Conservation (phyloP, 1,140 invertebrate species). For the Tetramorium parvispinum region DNA sequence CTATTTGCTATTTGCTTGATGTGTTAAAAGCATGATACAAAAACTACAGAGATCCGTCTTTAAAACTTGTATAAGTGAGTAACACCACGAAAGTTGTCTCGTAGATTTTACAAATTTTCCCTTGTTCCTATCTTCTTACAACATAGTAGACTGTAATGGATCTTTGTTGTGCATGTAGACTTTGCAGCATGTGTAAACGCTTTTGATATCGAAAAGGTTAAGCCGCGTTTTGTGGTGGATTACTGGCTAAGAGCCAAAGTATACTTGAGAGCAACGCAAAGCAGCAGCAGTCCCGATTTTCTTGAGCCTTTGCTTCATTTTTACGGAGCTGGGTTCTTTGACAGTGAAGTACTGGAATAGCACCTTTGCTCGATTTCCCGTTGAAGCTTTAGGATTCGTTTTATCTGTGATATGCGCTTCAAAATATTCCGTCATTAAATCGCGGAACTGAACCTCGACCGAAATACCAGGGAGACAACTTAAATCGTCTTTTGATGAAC, state of each 20-base stretch:
- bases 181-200: neutral
- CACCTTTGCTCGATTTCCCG: slow-evolving; percentile 6
- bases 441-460: neutral
- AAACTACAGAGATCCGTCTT: neutral
- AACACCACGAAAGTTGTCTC: neutral
- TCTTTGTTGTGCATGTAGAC: slow-evolving; percentile 1
- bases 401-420: neutral
- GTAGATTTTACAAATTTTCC: slow-evolving; percentile 18
- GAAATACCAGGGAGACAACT: neutral
- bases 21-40: neutral
- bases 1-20: neutral
- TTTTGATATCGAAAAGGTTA: slow-evolving; percentile 47
- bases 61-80: neutral
- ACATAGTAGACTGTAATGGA: neutral
- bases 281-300: slow-evolving; percentile 21
- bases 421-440: slow-evolving; percentile 46
- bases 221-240: slow-evolving; percentile 20
- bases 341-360: neutral
- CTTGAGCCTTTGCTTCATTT: slow-evolving; percentile 28
- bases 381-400: neutral
- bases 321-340: slow-evolving; percentile 22
- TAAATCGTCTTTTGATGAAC: slow-evolving; percentile 42
- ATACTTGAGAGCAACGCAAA: slow-evolving; percentile 18
- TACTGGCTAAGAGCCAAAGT: slow-evolving; percentile 38
- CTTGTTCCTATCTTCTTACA: slow-evolving; percentile 12